Conservation (phyloP, 2,797 vertebrate genomes). For the Tadarida brasiliensis region DNA sequence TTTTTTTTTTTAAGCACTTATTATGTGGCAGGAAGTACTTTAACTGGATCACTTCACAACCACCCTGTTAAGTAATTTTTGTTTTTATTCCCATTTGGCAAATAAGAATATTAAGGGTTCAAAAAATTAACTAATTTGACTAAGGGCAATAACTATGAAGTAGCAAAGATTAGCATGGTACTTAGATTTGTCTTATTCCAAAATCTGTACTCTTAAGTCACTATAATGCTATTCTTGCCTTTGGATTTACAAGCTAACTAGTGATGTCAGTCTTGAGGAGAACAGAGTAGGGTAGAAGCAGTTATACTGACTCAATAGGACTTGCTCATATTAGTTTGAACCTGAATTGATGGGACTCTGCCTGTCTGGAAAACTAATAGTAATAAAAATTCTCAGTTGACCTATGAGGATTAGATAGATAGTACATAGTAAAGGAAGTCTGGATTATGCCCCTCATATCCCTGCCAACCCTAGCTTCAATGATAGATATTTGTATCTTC, state of each 20-base stretch:
- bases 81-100: conserved; percentile 26
- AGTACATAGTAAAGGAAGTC: conserved; percentile 24
- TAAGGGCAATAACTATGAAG: conserved; percentile 16
- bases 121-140: conserved; percentile 31
- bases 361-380: conserved; percentile 20
- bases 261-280: background rate
- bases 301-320: conserved; percentile 12
- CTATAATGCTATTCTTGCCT: background rate
- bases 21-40: conserved; percentile 7
- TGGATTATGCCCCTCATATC: background rate
- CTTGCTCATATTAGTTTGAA: conserved; percentile 1
- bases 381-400: conserved; percentile 50
- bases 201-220: background rate
- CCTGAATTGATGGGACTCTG: background rate
- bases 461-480: conserved; percentile 3
- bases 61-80: conserved; percentile 9
- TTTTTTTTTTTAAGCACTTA: background rate
- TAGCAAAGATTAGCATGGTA: background rate
- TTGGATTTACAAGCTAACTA: conserved; percentile 30
- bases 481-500: conserved; percentile 19
- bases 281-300: background rate
- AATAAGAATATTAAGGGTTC: conserved; percentile 6
- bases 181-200: conserved; percentile 25
- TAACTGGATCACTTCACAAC: conserved; percentile 11
- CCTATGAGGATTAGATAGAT: conserved; percentile 30